Conservation (phyloP, 2,797 vertebrate species). For the Dicrostonyx torquatus region DNA sequence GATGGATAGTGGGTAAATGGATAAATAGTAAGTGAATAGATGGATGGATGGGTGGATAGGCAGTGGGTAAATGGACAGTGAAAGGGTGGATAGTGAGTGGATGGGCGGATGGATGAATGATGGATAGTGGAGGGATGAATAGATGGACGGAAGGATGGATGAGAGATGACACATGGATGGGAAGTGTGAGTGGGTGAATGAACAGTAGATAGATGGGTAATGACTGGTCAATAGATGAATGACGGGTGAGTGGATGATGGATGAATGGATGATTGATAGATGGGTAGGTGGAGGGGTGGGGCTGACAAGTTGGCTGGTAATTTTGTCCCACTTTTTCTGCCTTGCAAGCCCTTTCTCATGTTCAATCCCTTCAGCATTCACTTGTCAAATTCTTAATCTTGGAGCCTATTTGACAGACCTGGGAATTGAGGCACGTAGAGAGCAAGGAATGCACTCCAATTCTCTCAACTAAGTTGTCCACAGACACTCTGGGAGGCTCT, state of each 20-base stretch:
- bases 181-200: background rate
- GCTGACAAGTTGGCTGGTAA: background rate
- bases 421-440: background rate
- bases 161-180: background rate
- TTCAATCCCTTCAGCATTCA: too few species aligned
- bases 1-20: background rate
- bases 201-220: background rate
- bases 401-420: background rate
- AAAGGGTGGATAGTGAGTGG: background rate
- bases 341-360: background rate
- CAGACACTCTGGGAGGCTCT: background rate
- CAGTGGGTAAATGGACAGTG: background rate
- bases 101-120: background rate
- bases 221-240: background rate
- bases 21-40: background rate
- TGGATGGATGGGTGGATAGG: background rate
- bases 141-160: rapidly evolving
- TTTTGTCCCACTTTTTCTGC: background rate
- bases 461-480: background rate
- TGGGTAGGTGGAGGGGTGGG: background rate
- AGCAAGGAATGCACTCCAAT: background rate
- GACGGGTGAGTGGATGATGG: too few species aligned
- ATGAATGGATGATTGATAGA: background rate
- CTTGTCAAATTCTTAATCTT: background rate
- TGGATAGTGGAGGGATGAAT: too few species aligned